Evolutionary conservation across 2,888 invertebrate genomes (phyloP).

Genomic region (Pristionchus arcanus): DNA sequence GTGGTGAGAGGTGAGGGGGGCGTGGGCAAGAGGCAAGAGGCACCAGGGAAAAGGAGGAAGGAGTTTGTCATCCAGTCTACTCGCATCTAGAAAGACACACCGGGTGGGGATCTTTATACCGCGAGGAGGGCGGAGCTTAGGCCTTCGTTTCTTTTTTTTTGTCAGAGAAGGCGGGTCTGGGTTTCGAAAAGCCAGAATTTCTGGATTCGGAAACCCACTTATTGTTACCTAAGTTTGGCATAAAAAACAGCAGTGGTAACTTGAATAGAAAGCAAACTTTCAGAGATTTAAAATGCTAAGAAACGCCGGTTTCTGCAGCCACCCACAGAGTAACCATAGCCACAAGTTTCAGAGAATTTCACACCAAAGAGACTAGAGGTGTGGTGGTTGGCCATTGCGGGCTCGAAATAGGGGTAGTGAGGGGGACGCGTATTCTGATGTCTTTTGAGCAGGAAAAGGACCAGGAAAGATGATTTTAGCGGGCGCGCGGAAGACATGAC

Average conservation of each 20-base stretch:
- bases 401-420: too few relatives aligned
- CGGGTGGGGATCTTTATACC: conserved; percentile 42
- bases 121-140: background rate
- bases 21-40: background rate
- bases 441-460: background rate
- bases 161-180: background rate
- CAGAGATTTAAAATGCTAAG: too few relatives aligned
- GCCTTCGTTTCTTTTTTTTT: background rate
- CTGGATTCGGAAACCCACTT: too few relatives aligned
- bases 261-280: too few relatives aligned
- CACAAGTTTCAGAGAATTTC: too few relatives aligned
- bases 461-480: conserved; percentile 32
- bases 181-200: too few relatives aligned
- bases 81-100: background rate
- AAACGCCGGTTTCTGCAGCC: too few relatives aligned
- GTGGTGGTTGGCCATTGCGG: too few relatives aligned
- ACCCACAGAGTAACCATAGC: too few relatives aligned
- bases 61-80: conserved; percentile 7
- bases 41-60: background rate
- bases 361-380: too few relatives aligned
- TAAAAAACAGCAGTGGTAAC: background rate
- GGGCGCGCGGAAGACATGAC: background rate
- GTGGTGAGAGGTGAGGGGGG: background rate
- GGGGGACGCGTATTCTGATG: background rate
- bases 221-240: background rate